Evolutionary conservation across 2,888 invertebrate genomes (phyloP).

Genomic region (Brassicogethes aeneus): DNA sequence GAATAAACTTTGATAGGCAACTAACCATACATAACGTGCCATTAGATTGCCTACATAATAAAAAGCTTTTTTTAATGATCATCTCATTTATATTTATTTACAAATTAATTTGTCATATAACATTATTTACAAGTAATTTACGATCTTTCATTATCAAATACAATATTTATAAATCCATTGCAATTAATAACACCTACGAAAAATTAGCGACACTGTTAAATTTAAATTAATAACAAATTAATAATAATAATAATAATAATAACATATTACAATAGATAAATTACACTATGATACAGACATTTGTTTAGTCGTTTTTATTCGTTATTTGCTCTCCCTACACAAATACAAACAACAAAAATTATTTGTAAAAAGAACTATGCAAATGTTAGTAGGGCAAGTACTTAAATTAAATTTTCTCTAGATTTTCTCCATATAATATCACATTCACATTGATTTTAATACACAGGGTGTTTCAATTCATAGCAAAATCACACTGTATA

Average conservation of each 20-base stretch:
- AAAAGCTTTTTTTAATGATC: no score
- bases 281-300: conserved; percentile 19
- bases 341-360: conserved; percentile 3
- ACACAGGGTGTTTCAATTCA: conserved; percentile 1
- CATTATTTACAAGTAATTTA: conserved; percentile 32
- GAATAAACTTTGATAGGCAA: no score
- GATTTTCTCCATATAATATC: not conserved
- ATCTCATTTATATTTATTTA: conserved; percentile 26
- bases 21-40: no score
- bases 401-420: not conserved
- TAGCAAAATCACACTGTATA: no score
- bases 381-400: not conserved
- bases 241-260: no score
- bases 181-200: conserved; percentile 29
- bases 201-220: conserved; percentile 20
- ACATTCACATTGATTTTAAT: conserved; percentile 8
- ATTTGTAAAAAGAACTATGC: not conserved
- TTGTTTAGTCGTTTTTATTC: conserved; percentile 15
- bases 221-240: conserved; percentile 32
- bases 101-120: conserved; percentile 27
- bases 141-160: conserved; percentile 23
- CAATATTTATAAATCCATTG: conserved; percentile 27
- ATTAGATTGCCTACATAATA: no score
- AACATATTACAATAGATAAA: conserved; percentile 30
- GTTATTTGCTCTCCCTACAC: conserved; percentile 12